phyloP scores from a whole-genome alignment of 2,888 invertebrate genomes.

The Athalia rosae region DNA sequence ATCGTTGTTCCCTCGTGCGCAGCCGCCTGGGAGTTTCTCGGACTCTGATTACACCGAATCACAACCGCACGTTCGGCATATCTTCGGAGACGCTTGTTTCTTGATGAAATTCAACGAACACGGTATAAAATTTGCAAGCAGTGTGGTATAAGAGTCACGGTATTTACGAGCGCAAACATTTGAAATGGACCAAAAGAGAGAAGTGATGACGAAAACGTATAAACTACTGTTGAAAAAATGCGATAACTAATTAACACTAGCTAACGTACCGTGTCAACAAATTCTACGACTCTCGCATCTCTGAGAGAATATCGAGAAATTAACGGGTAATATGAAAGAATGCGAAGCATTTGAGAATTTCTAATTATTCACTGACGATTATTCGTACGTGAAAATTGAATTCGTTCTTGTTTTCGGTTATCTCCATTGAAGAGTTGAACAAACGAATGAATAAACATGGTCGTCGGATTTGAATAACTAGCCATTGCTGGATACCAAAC shows the following conservation, averaged over 20 bases:
- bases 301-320: not conserved
- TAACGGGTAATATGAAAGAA: not conserved
- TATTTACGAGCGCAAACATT: constrained; percentile 18
- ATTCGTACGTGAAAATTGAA: not conserved
- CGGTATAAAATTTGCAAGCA: constrained; percentile 3
- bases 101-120: not conserved
- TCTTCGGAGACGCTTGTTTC: constrained; percentile 1
- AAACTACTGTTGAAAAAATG: not conserved
- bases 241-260: constrained; percentile 20
- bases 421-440: not conserved
- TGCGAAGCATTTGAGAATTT: constrained; percentile 14
- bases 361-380: not conserved
- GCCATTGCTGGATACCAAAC: too few species aligned
- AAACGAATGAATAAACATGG: not conserved
- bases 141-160: constrained; percentile 6
- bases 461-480: not conserved
- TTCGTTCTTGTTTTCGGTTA: not conserved
- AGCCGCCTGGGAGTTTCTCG: not conserved
- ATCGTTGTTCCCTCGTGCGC: not conserved
- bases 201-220: too few species aligned
- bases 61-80: not conserved
- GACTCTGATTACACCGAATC: constrained; percentile 25
- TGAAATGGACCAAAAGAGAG: not conserved
- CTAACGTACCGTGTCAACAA: constrained; percentile 17
- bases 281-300: constrained; percentile 15